A percentile compares a stretch with the other conserved stretches of the same genome.
These are phyloP conservation scores for Paramormyrops kingsleyae DNA, from an alignment of 2,113 vertebrate genomes.

Conservation along the genomic window DNA sequence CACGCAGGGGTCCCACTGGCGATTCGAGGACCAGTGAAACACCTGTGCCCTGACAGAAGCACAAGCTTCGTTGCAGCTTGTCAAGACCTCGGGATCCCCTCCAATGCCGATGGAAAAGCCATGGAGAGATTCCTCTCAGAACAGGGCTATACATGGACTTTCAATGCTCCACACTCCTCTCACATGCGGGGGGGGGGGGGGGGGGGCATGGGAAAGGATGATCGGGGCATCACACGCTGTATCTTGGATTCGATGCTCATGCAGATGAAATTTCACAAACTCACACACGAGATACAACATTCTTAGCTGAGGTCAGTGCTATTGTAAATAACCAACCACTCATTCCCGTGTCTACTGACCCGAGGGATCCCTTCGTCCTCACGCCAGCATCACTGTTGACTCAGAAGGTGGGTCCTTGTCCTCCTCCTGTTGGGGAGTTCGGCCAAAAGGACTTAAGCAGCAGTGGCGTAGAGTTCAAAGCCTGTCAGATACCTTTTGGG, in stretches of 20 bases:
- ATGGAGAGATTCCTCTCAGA: background rate
- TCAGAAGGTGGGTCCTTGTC: background rate
- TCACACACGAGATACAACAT: background rate
- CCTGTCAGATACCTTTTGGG: background rate
- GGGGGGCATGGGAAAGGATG: background rate
- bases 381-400: conserved; percentile 7
- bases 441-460: background rate
- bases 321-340: background rate
- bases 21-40: too few species aligned
- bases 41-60: too few species aligned
- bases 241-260: background rate
- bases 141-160: background rate
- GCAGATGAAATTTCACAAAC: background rate
- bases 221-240: background rate
- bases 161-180: background rate
- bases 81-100: too few species aligned
- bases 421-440: background rate
- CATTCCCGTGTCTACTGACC: background rate
- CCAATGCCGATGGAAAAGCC: too few species aligned
- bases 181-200: background rate
- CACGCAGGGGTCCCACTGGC: too few species aligned
- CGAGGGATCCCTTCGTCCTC: background rate
- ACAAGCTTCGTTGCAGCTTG: too few species aligned
- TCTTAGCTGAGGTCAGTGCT: background rate
- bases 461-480: background rate